Percentiles rank a stretch among this genome's conserved stretches.
Conservation (phyloP, 1,140 invertebrate genomes). For the Onthophagus taurus region DNA sequence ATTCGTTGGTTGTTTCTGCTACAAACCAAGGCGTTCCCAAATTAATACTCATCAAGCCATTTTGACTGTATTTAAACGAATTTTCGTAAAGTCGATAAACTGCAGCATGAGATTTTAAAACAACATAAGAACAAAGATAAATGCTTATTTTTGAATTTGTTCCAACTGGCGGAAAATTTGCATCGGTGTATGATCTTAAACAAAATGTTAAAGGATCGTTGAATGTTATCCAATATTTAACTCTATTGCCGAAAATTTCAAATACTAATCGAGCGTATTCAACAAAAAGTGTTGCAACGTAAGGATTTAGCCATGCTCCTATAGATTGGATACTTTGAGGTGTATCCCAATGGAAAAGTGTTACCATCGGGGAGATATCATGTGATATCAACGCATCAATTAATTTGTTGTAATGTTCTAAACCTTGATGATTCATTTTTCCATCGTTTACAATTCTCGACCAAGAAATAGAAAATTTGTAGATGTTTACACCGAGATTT, state of each 20-base stretch:
- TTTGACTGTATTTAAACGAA: slow-evolving; percentile 32
- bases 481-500: slow-evolving; percentile 38
- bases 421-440: slow-evolving; percentile 40
- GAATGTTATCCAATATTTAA: slow-evolving; percentile 44
- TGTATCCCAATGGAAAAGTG: slow-evolving; percentile 31
- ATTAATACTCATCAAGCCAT: slow-evolving; percentile 27
- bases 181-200: not conserved
- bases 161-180: not conserved
- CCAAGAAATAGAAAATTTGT: slow-evolving; percentile 53
- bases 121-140: slow-evolving; percentile 43
- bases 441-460: slow-evolving; percentile 27
- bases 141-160: slow-evolving; percentile 39
- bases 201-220: slow-evolving; percentile 37
- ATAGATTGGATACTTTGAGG: slow-evolving; percentile 45
- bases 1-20: not conserved
- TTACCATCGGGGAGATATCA: slow-evolving; percentile 28
- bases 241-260: slow-evolving; percentile 22
- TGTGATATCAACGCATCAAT: slow-evolving; percentile 42
- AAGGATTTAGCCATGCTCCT: slow-evolving; percentile 31
- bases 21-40: slow-evolving; percentile 1
- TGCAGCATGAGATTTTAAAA: slow-evolving; percentile 43
- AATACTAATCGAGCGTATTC: slow-evolving; percentile 33
- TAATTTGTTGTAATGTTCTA: slow-evolving; percentile 52
- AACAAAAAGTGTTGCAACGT: slow-evolving; percentile 31
- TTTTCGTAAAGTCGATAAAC: slow-evolving; percentile 43